Evolutionary conservation across 2,888 invertebrate genomes (phyloP), one percentile per base, ranked within the genome.

Genomic region (Callosobruchus maculatus): DNA sequence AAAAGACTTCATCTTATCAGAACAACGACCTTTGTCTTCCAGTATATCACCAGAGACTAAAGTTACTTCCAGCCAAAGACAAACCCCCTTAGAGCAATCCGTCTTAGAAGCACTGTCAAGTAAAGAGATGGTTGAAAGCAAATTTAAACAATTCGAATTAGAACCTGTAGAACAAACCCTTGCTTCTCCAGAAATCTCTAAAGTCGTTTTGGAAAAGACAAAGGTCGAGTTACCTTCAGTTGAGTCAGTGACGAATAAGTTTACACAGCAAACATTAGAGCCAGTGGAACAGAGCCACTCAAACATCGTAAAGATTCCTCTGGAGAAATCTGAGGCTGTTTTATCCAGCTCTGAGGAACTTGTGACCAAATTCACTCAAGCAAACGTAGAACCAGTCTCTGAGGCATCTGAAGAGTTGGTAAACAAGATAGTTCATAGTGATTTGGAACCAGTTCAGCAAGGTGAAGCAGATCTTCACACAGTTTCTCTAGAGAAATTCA

Each of bases 121-220:
- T 7, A 72, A 74, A 70, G 70, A 74, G 26, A 30, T 21, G 22
- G 22, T 71, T 22, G 75, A 74, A 67, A 72, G 70, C 70, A 77
- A 77, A 71, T 79, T 80, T 72, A 82, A 87, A 74, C 86, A 70
- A 21, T 71, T 71, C 20, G 74, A 74, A 20, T 67, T 74, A 9
- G 74, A 74, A 71, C 74, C 74, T 20, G 71, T 74, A 18, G 4
- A 66, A 2, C 31, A 71, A 18, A 49, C 18, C 22, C 20, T 68
- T 21, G 68, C 68, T 9, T 20, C 67, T 5, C 70, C 67, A 30
- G 70, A 71, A 4, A 4, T 31, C 9, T 13, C n/a, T 68, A 67
- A 21, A 68, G 68, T 71, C n/a, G 18, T 67, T 20, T 9, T 31
- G n/a, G 70, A 67, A 18, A 67, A 22, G 30, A 21, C 67, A 49